phyloP scores from a whole-genome alignment of 2,113 vertebrate genomes.

The Cynoglossus semilaevis region DNA sequence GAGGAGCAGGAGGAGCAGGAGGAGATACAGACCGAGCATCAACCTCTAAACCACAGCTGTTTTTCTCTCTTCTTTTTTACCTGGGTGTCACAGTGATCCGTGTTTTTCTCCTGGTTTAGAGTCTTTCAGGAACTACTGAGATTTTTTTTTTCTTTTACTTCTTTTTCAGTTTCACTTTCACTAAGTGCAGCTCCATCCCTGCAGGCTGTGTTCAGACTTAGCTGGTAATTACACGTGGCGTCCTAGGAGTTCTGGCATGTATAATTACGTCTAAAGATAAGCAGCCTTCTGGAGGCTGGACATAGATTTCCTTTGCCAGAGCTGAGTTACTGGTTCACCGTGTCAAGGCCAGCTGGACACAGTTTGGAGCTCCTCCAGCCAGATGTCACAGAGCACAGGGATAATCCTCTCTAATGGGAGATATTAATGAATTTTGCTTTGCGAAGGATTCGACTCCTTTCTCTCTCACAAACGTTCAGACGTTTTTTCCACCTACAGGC shows the following conservation, averaged over 20 bases:
- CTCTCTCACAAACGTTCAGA: constrained; percentile 22
- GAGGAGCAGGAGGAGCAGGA: constrained; percentile 26
- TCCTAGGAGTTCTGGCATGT: constrained; percentile 67
- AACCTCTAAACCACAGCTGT: constrained; percentile 44
- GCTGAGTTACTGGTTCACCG: constrained; percentile 43
- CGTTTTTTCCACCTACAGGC: constrained; percentile 9
- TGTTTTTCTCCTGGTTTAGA: constrained; percentile 42
- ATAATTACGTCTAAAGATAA: constrained; percentile 66
- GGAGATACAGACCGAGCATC: constrained; percentile 6
- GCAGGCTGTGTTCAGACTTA: constrained; percentile 51
- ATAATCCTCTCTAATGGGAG: constrained; percentile 36
- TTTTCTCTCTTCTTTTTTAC: constrained; percentile 26
- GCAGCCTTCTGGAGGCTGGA: constrained; percentile 58
- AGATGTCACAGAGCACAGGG: constrained; percentile 46
- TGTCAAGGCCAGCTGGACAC: constrained; percentile 53
- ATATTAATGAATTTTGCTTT: constrained; percentile 30
- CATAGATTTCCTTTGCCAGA: constrained; percentile 49
- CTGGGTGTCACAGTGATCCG: constrained; percentile 29
- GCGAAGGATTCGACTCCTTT: constrained; percentile 6
- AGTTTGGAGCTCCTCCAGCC: constrained; percentile 44
- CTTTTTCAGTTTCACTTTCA: constrained; percentile 28
- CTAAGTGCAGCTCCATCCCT: constrained; percentile 45
- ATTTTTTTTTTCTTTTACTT: constrained; percentile 21
- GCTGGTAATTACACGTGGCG: constrained; percentile 70
- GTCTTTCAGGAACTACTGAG: constrained; percentile 32